These are phyloP conservation scores for Myocastor coypus DNA, from an alignment of 2,113 vertebrate species.

Conservation along the genomic window DNA sequence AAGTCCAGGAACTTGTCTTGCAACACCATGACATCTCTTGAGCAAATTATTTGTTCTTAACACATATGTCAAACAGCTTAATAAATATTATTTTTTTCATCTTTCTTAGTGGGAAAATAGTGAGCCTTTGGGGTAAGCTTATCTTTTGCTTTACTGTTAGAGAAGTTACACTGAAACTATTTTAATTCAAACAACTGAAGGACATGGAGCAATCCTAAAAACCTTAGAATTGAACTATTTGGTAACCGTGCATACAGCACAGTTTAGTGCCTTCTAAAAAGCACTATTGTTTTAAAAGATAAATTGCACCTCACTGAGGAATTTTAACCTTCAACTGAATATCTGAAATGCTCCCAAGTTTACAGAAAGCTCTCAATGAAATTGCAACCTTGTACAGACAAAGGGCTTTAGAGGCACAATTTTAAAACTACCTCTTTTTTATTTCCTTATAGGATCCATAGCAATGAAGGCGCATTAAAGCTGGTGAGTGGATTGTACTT, in stretches of 20 bases:
- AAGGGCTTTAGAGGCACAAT: not conserved
- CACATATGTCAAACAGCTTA: slow-evolving; percentile 51
- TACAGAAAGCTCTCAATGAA: slow-evolving; percentile 38
- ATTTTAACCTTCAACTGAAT: slow-evolving; percentile 64
- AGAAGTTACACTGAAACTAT: slow-evolving; percentile 51
- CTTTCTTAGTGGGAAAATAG: slow-evolving; percentile 66
- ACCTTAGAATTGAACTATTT: slow-evolving; percentile 39
- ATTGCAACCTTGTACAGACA: slow-evolving; percentile 34
- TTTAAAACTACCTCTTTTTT: slow-evolving; percentile 53
- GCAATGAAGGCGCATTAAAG: not conserved
- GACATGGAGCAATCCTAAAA: slow-evolving; percentile 39
- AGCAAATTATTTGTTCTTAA: slow-evolving; percentile 50
- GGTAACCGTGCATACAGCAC: not conserved
- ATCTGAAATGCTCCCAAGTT: slow-evolving; percentile 62
- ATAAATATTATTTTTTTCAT: slow-evolving; percentile 69
- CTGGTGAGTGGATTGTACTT: not conserved
- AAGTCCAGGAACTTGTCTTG: not conserved
- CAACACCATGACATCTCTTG: slow-evolving; percentile 40
- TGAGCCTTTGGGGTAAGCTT: slow-evolving; percentile 63
- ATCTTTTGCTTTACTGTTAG: slow-evolving; percentile 3
- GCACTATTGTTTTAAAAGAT: slow-evolving; percentile 63
- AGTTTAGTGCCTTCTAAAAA: slow-evolving; percentile 18
- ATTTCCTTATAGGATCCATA: slow-evolving; percentile 25
- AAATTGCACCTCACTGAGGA: slow-evolving; percentile 29
- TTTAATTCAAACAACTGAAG: slow-evolving; percentile 71